Percentiles rank a stretch among this genome's conserved stretches.
Evolutionary conservation across 1,140 invertebrate genomes (phyloP).

Genomic region (Eciton burchellii): DNA sequence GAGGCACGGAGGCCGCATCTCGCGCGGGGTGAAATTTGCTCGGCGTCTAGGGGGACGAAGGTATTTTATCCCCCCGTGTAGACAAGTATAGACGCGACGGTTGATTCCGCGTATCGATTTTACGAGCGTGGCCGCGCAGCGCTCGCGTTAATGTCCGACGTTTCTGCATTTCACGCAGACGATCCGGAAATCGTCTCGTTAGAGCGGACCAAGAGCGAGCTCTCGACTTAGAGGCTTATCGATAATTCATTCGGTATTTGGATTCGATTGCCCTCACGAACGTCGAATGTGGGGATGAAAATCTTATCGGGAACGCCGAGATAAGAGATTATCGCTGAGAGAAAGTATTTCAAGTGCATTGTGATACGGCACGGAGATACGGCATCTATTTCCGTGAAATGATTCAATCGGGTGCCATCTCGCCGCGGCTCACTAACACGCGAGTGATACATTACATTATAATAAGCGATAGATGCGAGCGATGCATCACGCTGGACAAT

Average conservation of each 20-base stretch:
- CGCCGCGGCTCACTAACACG: not conserved
- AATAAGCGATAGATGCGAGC: slow-evolving; percentile 36
- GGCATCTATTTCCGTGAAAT: not conserved
- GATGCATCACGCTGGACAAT: slow-evolving; percentile 43
- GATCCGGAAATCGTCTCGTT: too few relatives aligned
- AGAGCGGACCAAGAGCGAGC: too few relatives aligned
- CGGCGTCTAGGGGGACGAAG: not conserved
- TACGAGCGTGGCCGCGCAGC: not conserved
- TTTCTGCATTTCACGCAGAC: too few relatives aligned
- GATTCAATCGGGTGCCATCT: slow-evolving; percentile 3
- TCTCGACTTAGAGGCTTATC: too few relatives aligned
- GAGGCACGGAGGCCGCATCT: slow-evolving; percentile 48
- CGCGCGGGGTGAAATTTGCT: slow-evolving; percentile 35
- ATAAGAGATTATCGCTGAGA: not conserved
- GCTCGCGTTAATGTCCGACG: not conserved
- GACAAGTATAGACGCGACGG: not conserved
- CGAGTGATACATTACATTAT: slow-evolving; percentile 22
- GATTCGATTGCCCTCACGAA: too few relatives aligned
- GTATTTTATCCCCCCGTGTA: not conserved
- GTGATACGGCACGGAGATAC: not conserved
- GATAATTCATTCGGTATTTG: too few relatives aligned
- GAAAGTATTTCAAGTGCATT: not conserved
- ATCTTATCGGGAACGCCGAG: too few relatives aligned
- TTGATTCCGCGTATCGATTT: slow-evolving; percentile 11
- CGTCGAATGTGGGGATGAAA: too few relatives aligned